Evolutionary conservation across 2,888 invertebrate species (phyloP).

Genomic region (Drosophila hamatofila): DNA sequence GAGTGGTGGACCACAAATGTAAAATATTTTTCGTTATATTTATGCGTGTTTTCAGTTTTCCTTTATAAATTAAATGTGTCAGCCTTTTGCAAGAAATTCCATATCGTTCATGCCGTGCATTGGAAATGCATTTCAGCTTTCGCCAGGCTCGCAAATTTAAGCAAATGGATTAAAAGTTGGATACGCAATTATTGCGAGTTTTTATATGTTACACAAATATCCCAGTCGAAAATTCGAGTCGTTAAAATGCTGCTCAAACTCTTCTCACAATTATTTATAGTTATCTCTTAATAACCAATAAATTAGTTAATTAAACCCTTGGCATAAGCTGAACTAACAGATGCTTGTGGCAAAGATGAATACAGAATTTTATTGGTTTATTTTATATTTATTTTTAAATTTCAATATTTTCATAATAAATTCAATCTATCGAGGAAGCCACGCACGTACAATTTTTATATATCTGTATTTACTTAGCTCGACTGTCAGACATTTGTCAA

Average conservation of each 20-base stretch:
- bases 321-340: background rate
- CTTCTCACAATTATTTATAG: background rate
- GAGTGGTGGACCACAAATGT: slow-evolving; percentile 70
- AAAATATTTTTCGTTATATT: slow-evolving; percentile 74
- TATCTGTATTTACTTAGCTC: slow-evolving; percentile 19
- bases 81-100: slow-evolving; percentile 37
- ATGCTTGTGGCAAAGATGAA: background rate
- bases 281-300: slow-evolving; percentile 9
- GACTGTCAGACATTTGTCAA: slow-evolving; percentile 50
- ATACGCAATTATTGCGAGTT: slow-evolving; percentile 6
- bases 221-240: background rate
- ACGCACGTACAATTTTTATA: background rate
- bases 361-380: slow-evolving; percentile 1
- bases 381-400: background rate
- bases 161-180: slow-evolving; percentile 10
- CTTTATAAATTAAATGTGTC: slow-evolving; percentile 68
- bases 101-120: slow-evolving; percentile 21
- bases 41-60: slow-evolving; percentile 68
- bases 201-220: background rate
- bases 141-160: background rate
- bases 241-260: background rate
- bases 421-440: slow-evolving; percentile 21
- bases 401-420: slow-evolving; percentile 8
- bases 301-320: background rate
- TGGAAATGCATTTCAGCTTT: slow-evolving; percentile 40